Evolutionary conservation across 1,140 invertebrate species (phyloP), one percentile per base, ranked within the genome.

Genomic region (Drosophila miranda): DNA sequence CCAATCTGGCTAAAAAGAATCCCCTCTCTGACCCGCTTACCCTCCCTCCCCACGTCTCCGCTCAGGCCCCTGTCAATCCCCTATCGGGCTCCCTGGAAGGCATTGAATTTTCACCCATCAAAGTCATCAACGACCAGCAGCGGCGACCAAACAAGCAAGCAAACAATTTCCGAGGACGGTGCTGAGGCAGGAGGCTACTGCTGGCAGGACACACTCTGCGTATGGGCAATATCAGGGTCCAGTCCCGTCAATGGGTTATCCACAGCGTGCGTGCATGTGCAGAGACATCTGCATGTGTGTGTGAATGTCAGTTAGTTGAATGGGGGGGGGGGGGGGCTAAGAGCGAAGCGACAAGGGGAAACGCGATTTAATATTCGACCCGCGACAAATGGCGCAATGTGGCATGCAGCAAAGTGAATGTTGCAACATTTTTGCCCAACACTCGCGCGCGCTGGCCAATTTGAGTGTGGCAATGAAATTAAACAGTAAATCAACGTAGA

Each of bases 91-190:
- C 11, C 34, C 34, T 13, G 34, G 11, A 38, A 38, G 34, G 42
- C 53, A 58, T 68, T 52, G 67, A 68, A 54, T 68, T 66, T 75
- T 67, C 51, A 43, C 61, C 64, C 75, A 79, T 76, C 72, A 84
- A 73, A 73, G 70, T 84, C 72, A 64, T 67, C 62, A 74, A 82
- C 42, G 23, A 70, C 61, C 75, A 83, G 58, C 67, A 46, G 59
- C 71, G 52, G 71, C 48, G n/a, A 54, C 70, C 75, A 48, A 79
- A 45, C 62, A 58, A 76, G 54, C 63, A 66, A 77, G 58, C 72
- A 72, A 79, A 59, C 77, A 67, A 58, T 74, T 66, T 57, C 5
- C 42, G 34, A 45, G 41, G 41, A 46, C 3, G 48, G 53, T 45
- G 49, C 45, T 9, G 30, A 9, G 60, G 60, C 52, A 14, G 44